Percentiles rank a stretch among this genome's conserved stretches.
phyloP scores from a whole-genome alignment of 2,888 invertebrate genomes.

The Onchidella celtica region DNA sequence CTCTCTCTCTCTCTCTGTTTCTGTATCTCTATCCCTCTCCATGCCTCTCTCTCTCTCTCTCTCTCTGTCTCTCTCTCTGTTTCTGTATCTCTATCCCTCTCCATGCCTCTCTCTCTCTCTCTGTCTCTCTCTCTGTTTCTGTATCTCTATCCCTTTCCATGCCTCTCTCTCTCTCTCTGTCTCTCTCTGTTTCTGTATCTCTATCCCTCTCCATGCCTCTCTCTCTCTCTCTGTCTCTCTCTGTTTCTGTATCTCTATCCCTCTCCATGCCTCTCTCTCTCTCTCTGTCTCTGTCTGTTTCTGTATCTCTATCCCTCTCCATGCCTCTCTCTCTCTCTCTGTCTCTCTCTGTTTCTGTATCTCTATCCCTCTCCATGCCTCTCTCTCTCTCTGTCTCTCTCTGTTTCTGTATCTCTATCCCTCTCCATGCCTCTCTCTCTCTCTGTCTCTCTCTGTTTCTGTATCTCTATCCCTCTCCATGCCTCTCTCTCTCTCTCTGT shows the following conservation, averaged over 20 bases:
- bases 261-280: too few species aligned
- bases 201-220: neutral
- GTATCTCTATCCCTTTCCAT: neutral
- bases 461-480: neutral
- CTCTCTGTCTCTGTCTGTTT: too few species aligned
- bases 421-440: neutral
- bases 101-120: neutral
- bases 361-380: neutral
- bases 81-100: too few species aligned
- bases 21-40: neutral
- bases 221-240: conserved; percentile 6
- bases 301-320: too few species aligned
- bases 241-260: too few species aligned
- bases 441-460: neutral
- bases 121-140: neutral
- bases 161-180: neutral
- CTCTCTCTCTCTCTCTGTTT: neutral
- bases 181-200: neutral
- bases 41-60: neutral
- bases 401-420: neutral
- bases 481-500: too few species aligned
- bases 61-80: too few species aligned
- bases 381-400: neutral
- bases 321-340: conserved; percentile 16
- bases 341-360: neutral